These are phyloP conservation scores for Sarcophaga peregrina DNA, from an alignment of 1,140 invertebrate genomes.

Conservation along the genomic window DNA sequence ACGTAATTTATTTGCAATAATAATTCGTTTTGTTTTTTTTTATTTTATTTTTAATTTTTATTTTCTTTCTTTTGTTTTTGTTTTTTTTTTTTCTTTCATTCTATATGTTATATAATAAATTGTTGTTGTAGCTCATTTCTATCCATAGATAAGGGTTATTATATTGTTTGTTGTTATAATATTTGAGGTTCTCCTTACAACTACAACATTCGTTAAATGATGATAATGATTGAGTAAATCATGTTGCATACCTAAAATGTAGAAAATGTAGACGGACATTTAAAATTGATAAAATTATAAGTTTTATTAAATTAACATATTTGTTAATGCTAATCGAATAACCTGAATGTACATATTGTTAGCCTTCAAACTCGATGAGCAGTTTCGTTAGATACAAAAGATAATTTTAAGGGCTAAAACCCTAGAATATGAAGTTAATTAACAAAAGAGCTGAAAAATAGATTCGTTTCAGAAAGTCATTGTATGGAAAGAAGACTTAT, in stretches of 20 bases:
- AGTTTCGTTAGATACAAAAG: too few relatives aligned
- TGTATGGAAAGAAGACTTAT: too few relatives aligned
- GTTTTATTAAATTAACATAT: too few relatives aligned
- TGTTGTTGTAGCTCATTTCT: constrained; percentile 31
- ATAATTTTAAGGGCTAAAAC: too few relatives aligned
- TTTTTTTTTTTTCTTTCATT: not conserved
- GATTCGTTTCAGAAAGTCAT: too few relatives aligned
- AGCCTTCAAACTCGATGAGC: not conserved
- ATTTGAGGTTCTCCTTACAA: constrained; percentile 42
- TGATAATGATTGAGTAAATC: constrained; percentile 50
- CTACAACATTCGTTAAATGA: constrained; percentile 43
- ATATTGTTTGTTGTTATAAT: constrained; percentile 44
- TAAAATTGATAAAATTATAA: not conserved
- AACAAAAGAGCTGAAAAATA: too few relatives aligned
- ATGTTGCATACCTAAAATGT: constrained; percentile 62
- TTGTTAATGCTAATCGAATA: too few relatives aligned
- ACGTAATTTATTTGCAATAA: constrained; percentile 33
- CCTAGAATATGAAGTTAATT: too few relatives aligned
- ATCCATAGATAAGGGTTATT: constrained; percentile 15
- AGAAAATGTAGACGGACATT: not conserved
- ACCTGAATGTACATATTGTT: too few relatives aligned
- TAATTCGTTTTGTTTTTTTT: constrained; percentile 39
- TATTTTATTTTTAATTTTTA: too few relatives aligned
- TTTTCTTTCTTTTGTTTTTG: not conserved
- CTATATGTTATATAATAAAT: constrained; percentile 19